These are phyloP conservation scores for Anser cygnoides DNA, from an alignment of 2,113 vertebrate species.

Conservation along the genomic window DNA sequence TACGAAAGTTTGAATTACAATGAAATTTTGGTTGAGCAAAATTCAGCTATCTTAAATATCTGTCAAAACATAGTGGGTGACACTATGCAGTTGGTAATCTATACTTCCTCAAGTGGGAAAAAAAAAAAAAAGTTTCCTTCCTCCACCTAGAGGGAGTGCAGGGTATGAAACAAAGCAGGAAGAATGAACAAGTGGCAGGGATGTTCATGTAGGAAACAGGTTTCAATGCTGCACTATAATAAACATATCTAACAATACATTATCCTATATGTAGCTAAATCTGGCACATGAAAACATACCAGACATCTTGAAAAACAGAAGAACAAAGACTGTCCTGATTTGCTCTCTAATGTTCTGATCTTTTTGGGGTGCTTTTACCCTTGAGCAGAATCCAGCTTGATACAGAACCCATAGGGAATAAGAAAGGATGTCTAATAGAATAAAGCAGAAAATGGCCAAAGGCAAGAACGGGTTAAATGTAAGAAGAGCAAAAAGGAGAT, in stretches of 20 bases:
- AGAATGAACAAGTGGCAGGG: background rate
- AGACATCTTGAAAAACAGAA: background rate
- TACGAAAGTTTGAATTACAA: background rate
- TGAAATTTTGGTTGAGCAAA: background rate
- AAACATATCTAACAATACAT: background rate
- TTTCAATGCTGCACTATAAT: background rate
- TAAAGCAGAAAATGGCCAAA: rapidly evolving
- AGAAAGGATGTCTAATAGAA: background rate
- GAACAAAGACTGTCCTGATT: background rate
- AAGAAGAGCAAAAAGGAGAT: background rate
- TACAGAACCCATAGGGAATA: background rate
- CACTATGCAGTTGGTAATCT: background rate
- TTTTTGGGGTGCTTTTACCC: background rate
- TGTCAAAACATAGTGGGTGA: background rate
- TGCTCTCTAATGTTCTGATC: background rate
- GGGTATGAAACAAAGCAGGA: background rate
- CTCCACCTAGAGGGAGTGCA: background rate
- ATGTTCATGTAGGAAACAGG: background rate
- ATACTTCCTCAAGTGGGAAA: background rate
- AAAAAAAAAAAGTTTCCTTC: background rate
- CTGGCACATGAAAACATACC: background rate
- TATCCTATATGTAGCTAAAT: background rate
- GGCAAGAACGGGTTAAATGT: background rate
- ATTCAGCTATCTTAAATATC: background rate
- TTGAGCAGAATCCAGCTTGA: background rate